Evolutionary conservation across 2,113 vertebrate species (phyloP).

Genomic region (Grammomys surdaster): DNA sequence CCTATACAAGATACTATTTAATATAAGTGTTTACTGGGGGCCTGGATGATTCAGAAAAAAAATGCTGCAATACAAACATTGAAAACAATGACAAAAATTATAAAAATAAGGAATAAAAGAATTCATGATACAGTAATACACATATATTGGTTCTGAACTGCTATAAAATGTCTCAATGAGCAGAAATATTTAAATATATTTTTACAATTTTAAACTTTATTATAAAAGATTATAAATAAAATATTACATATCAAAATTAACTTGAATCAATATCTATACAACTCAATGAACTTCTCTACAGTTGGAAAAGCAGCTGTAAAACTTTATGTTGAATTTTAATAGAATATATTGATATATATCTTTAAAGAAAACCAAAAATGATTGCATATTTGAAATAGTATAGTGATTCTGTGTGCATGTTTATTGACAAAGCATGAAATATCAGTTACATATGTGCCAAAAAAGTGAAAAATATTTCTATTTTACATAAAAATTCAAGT

Average conservation of each 20-base stretch:
- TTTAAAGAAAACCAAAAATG: neutral
- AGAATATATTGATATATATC: neutral
- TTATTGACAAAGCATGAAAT: neutral
- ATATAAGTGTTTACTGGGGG: neutral
- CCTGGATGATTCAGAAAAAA: neutral
- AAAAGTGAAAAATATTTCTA: neutral
- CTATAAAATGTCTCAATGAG: neutral
- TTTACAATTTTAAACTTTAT: neutral
- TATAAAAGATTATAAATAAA: neutral
- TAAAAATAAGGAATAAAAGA: neutral
- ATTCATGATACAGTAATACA: neutral
- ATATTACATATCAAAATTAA: neutral
- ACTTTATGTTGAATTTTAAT: neutral
- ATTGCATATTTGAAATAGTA: neutral
- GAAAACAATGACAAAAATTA: conserved; percentile 21
- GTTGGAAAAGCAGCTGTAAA: neutral
- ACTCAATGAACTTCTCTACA: neutral
- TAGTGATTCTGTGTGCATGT: neutral
- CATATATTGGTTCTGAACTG: neutral
- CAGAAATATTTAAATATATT: neutral
- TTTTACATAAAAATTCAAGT: neutral
- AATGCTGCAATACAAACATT: neutral
- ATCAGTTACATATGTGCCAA: neutral
- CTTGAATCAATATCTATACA: neutral
- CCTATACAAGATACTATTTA: neutral